A percentile compares a stretch with the other conserved stretches of the same genome.
Evolutionary conservation across 1,140 invertebrate genomes (phyloP).

Genomic region (Cardiocondyla obscurior): DNA sequence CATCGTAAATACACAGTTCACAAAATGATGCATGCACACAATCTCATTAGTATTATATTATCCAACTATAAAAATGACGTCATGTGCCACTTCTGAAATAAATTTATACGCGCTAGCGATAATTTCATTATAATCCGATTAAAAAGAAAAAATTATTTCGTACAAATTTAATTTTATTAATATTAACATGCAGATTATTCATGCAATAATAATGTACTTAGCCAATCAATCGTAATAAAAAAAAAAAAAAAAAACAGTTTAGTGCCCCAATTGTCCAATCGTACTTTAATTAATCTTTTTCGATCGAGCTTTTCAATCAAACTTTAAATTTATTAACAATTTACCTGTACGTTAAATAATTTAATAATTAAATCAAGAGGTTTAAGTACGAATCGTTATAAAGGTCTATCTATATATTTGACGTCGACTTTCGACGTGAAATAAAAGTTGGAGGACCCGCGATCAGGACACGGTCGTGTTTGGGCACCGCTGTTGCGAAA

Average conservation of each 20-base stretch:
- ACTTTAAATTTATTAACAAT: background rate
- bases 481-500: conserved; percentile 66
- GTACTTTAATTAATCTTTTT: background rate
- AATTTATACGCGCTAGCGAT: background rate
- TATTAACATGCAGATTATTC: background rate
- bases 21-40: conserved; percentile 27
- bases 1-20: background rate
- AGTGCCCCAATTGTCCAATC: background rate
- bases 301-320: background rate
- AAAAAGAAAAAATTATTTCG: conserved; percentile 2
- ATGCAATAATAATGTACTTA: background rate
- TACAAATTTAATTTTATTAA: background rate
- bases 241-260: background rate
- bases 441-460: background rate
- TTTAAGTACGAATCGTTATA: background rate
- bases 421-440: background rate
- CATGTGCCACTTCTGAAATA: background rate
- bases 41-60: conserved; percentile 13
- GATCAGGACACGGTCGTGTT: background rate
- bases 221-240: background rate
- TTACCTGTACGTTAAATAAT: background rate
- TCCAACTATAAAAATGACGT: background rate
- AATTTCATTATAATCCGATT: background rate
- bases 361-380: background rate
- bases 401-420: too few relatives aligned